A percentile compares a stretch with the other conserved stretches of the same genome.
These are phyloP conservation scores for Ischnura elegans DNA, from an alignment of 2,888 invertebrate genomes.

Conservation along the genomic window DNA sequence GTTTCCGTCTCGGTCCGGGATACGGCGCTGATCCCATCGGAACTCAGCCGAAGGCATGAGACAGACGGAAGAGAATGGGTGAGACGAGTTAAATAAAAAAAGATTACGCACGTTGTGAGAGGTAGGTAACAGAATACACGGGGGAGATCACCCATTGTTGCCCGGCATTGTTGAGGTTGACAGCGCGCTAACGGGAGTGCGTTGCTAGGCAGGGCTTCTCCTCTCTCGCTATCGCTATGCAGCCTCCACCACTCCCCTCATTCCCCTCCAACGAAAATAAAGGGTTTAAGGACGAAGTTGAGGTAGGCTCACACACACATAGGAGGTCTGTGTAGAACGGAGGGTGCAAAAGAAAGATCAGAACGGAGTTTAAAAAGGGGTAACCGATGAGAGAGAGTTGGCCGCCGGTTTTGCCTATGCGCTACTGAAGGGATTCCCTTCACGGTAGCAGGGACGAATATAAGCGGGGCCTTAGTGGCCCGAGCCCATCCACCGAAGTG, in stretches of 20 bases:
- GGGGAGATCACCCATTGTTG: neutral
- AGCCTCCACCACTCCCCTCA: neutral
- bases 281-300: neutral
- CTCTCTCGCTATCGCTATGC: too few species aligned
- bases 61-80: neutral
- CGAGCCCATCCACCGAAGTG: too few species aligned
- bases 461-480: too few species aligned
- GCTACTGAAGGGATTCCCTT: neutral
- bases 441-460: too few species aligned
- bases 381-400: neutral
- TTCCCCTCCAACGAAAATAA: neutral
- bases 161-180: neutral
- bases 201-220: neutral
- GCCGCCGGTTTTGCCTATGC: neutral
- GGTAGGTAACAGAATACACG: neutral
- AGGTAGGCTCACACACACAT: too few species aligned
- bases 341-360: neutral
- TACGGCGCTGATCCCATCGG: slow-evolving; percentile 42
- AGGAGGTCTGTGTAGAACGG: too few species aligned
- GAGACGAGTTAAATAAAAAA: neutral
- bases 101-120: too few species aligned
- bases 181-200: neutral
- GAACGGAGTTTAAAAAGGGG: neutral
- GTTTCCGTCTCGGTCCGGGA: slow-evolving; percentile 42
- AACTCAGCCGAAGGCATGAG: neutral